Conservation (phyloP, 1,140 invertebrate species). For the Euura saliciscinereae region DNA sequence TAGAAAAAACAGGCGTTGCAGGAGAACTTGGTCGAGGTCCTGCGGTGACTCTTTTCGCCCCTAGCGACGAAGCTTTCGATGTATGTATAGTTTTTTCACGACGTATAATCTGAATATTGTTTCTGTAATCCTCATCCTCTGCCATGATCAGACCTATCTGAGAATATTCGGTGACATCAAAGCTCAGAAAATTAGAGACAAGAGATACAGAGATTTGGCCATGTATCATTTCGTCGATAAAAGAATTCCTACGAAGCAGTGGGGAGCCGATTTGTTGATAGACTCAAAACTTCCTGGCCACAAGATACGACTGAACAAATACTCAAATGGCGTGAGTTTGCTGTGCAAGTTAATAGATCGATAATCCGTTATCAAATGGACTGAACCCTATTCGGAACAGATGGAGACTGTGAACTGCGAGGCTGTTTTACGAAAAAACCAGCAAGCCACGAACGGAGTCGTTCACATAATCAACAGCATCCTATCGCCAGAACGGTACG, state of each 20-base stretch:
- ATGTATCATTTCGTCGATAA: constrained; percentile 54
- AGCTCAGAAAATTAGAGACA: background rate
- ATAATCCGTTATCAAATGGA: background rate
- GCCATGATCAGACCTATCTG: constrained; percentile 5
- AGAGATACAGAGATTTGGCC: constrained; percentile 46
- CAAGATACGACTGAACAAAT: constrained; percentile 54
- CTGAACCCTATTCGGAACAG: constrained; percentile 35
- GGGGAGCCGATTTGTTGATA: constrained; percentile 48
- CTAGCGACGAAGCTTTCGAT: constrained; percentile 62
- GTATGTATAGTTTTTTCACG: constrained; percentile 29
- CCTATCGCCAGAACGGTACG: constrained; percentile 64
- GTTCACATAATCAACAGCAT: constrained; percentile 72
- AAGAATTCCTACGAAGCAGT: constrained; percentile 52
- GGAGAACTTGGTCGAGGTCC: constrained; percentile 45
- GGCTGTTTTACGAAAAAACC: constrained; percentile 59
- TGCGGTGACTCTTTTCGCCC: constrained; percentile 62
- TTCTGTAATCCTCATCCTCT: constrained; percentile 4
- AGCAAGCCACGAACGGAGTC: constrained; percentile 71
- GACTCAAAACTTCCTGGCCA: constrained; percentile 42
- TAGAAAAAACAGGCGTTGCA: constrained; percentile 53
- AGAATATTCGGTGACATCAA: constrained; percentile 2
- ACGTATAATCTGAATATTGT: constrained; percentile 1
- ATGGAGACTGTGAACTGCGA: constrained; percentile 65
- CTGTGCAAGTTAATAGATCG: background rate
- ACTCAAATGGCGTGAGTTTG: constrained; percentile 56